A percentile compares a stretch with the other conserved stretches of the same genome.
phyloP scores from a whole-genome alignment of 2,797 vertebrate genomes.

The Hephaestus fuliginosus region DNA sequence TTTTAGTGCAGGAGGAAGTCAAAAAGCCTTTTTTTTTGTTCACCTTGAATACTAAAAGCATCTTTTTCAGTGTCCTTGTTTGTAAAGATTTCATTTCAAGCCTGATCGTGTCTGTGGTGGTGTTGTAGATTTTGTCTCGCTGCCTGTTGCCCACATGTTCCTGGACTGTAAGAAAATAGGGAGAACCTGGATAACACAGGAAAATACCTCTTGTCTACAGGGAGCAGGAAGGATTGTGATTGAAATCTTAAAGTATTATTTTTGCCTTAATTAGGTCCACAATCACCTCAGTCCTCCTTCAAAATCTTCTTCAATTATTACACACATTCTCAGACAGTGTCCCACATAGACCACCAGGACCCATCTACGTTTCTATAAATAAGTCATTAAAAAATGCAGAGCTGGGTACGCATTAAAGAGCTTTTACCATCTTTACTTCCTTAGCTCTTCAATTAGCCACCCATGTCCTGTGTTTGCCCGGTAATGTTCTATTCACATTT shows the following conservation, averaged over 20 bases:
- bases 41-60: not conserved
- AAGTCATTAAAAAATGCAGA: not conserved
- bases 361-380: not conserved
- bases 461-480: not conserved
- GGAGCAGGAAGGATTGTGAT: not conserved
- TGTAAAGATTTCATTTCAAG: not conserved
- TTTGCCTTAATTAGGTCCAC: not conserved
- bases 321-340: not conserved
- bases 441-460: not conserved
- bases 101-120: not conserved
- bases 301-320: no score
- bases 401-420: not conserved
- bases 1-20: not conserved
- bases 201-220: not conserved
- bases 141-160: not conserved
- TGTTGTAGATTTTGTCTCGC: not conserved
- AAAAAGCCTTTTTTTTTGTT: not conserved
- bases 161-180: no score
- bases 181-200: not conserved
- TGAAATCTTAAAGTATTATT: not conserved
- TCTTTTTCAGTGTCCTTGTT: not conserved
- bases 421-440: not conserved
- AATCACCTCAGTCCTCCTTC: not conserved
- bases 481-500: constrained; percentile 36
- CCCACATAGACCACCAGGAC: not conserved